Percentiles rank a stretch among this genome's conserved stretches.
Conservation (phyloP, 2,797 vertebrate genomes). For the Salarias fasciatus region DNA sequence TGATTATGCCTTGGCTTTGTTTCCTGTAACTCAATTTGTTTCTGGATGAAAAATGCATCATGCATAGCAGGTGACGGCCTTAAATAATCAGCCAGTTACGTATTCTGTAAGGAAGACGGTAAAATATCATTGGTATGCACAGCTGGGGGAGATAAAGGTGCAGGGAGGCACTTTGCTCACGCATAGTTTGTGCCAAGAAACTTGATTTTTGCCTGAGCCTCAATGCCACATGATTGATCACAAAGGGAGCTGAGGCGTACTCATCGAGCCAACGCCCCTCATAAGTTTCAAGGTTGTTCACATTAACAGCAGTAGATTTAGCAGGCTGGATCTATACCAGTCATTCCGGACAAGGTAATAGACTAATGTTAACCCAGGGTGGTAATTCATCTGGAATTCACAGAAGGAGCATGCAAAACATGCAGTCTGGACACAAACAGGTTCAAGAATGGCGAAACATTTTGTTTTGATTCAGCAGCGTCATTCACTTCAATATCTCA, state of each 20-base stretch:
- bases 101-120: slow-evolving; percentile 26
- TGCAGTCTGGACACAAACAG: no score
- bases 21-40: slow-evolving; percentile 2
- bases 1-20: slow-evolving; percentile 3
- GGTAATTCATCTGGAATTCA: slow-evolving; percentile 15
- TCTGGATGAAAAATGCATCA: slow-evolving; percentile 11
- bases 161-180: slow-evolving; percentile 15
- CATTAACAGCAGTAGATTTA: slow-evolving; percentile 55
- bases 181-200: slow-evolving; percentile 35
- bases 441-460: neutral
- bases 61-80: slow-evolving; percentile 16
- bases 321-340: slow-evolving; percentile 33
- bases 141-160: slow-evolving; percentile 33
- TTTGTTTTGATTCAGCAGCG: no score
- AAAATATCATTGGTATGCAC: slow-evolving; percentile 36
- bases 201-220: slow-evolving; percentile 51
- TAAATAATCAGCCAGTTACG: slow-evolving; percentile 34
- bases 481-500: neutral
- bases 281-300: slow-evolving; percentile 76
- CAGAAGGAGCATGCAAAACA: no score
- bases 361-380: slow-evolving; percentile 14
- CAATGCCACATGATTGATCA: slow-evolving; percentile 55
- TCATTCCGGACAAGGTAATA: slow-evolving; percentile 36
- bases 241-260: slow-evolving; percentile 32
- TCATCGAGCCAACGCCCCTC: slow-evolving; percentile 29